A percentile compares a stretch with the other conserved stretches of the same genome.
Conservation (phyloP, 2,888 invertebrate species). For the Escarpia spicata region DNA sequence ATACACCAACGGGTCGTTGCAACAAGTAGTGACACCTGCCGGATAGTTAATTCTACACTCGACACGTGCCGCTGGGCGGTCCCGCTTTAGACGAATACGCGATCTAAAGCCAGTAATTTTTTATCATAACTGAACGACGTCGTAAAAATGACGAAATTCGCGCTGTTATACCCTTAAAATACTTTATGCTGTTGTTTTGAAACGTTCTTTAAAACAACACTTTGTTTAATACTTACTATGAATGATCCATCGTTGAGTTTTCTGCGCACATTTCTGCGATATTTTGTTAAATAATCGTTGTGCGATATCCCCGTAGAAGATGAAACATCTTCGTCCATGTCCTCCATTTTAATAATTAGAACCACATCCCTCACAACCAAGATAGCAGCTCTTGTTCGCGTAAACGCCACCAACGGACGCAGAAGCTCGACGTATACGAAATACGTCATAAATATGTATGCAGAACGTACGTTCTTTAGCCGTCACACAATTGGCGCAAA, state of each 20-base stretch:
- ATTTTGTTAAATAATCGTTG: background rate
- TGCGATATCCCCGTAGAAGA: background rate
- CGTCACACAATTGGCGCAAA: background rate
- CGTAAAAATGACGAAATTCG: too few species aligned
- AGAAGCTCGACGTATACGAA: background rate
- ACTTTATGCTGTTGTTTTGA: too few species aligned
- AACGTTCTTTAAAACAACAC: too few species aligned
- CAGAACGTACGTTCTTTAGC: background rate
- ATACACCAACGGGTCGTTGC: too few species aligned
- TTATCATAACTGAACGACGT: too few species aligned
- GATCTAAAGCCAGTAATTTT: too few species aligned
- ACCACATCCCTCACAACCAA: background rate
- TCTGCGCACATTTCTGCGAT: slow-evolving; percentile 12
- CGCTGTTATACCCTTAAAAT: too few species aligned
- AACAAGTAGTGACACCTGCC: background rate
- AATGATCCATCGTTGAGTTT: background rate
- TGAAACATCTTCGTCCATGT: background rate
- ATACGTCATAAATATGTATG: too few species aligned
- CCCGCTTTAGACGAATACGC: background rate
- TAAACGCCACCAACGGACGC: background rate
- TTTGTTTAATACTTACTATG: background rate
- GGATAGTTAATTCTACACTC: background rate
- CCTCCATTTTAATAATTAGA: background rate
- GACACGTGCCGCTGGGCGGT: background rate
- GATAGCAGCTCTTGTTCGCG: background rate